These are phyloP conservation scores for Pantherophis alleghaniensis DNA, from an alignment of 2,797 vertebrate genomes.

Conservation along the genomic window DNA sequence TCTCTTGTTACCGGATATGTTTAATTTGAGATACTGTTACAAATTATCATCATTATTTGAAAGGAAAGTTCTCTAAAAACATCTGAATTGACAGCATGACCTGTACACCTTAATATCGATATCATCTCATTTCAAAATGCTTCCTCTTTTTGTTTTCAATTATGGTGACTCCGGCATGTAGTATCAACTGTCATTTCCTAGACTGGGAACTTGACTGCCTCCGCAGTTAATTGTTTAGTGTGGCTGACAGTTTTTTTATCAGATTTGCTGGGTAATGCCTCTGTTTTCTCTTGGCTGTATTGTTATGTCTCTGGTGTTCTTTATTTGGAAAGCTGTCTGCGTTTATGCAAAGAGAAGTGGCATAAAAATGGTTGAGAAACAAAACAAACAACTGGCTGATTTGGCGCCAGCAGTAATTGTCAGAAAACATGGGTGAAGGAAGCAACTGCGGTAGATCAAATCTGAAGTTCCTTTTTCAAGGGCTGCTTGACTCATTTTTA, in stretches of 20 bases:
- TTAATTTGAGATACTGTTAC: background rate
- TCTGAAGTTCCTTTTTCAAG: background rate
- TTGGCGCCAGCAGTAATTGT: background rate
- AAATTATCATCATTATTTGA: background rate
- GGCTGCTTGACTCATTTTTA: conserved; percentile 15
- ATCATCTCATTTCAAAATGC: background rate
- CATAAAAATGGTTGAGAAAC: background rate
- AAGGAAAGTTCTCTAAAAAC: background rate
- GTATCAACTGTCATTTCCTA: background rate
- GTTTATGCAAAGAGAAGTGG: background rate
- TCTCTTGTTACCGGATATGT: background rate
- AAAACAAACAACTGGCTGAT: background rate
- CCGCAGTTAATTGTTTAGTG: background rate
- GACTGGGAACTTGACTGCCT: background rate
- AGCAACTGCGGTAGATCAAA: conserved; percentile 27
- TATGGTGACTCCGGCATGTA: background rate
- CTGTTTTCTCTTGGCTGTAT: background rate
- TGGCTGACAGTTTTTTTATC: background rate
- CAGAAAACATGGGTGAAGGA: conserved; percentile 21
- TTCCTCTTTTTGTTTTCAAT: background rate
- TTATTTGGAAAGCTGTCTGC: background rate
- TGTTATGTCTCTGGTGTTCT: background rate
- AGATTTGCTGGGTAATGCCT: background rate
- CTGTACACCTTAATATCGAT: background rate
- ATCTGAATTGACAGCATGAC: background rate